Base-by-base conservation (phyloP, 2,888 invertebrate genomes). In the Andricus quercusramuli region DNA sequence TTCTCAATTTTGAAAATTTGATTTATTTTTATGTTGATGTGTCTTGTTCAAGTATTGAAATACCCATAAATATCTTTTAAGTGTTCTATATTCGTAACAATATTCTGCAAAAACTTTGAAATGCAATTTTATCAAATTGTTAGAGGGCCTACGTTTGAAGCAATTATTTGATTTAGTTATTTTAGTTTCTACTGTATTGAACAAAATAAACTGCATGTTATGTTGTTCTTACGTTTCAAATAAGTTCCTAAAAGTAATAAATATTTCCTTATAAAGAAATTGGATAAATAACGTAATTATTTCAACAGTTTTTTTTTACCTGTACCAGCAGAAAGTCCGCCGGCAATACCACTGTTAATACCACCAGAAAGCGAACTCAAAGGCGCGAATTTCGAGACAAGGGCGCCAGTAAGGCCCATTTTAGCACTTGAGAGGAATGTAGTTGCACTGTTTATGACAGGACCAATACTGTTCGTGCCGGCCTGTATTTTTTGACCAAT, bases 401-500 rank as follows among this genome's bases (percentile, higher is more conserved):
- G 79, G 1, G 91, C 91, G 5, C 88, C 89, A 3, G 88, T 51
- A 11, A 92, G 65, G 0, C 92, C 93, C 20, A 80, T 86, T 25
- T 85, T 88, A 0, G 90, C 90, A 13, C 87, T 83, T 2, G 89
- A 79, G n/a, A 90, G 93, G 92, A 85, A 94, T 91, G 91, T 95
- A 62, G 96, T 95, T 68, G 96, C 94, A 25, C 96, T 93, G 86
- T 95, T 95, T 78, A 97, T 94, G 9, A 94, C 85, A 0, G 94
- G 94, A 0, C 93, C 94, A 13, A 94, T 93, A 37, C 94, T 93
- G 79, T 93, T 93, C 25, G 94, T 89, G 88, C 96, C 96, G 29
- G 96, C 95, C 74, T 96, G 95, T 80, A 97, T 94, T 66, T 96
- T 95, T 83, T 96, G 95, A 0, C 95, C 94, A 85, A 97, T 94